Percentiles rank a stretch among this genome's conserved stretches.
Evolutionary conservation across 2,113 vertebrate genomes (phyloP).

Genomic region (Nerophis ophidion): DNA sequence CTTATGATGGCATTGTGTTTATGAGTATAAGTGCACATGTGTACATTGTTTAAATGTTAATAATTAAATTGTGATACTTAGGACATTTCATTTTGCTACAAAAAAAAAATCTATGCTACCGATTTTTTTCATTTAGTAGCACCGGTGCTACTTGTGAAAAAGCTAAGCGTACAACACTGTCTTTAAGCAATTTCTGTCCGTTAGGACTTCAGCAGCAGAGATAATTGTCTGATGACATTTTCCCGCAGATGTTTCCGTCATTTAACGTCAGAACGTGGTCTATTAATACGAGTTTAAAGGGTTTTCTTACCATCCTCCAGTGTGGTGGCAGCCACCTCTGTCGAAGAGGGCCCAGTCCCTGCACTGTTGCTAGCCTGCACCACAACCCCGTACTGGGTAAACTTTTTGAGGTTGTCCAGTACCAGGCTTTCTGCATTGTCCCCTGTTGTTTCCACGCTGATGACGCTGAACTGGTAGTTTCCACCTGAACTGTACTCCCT

Average conservation of each 20-base stretch:
- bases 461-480: conserved; percentile 96
- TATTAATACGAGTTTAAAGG: not conserved
- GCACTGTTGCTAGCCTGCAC: conserved; percentile 96
- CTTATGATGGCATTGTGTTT: too few relatives aligned
- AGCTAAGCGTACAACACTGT: too few relatives aligned
- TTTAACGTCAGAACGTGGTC: not conserved
- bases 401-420: conserved; percentile 94
- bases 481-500: conserved; percentile 92
- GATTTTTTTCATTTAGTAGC: too few relatives aligned
- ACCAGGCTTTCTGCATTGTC: conserved; percentile 91
- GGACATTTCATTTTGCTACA: too few relatives aligned
- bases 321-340: conserved; percentile 92
- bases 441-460: conserved; percentile 91
- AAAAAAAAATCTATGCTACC: too few relatives aligned
- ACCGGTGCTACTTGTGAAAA: too few relatives aligned
- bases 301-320: conserved; percentile 87
- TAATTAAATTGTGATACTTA: too few relatives aligned
- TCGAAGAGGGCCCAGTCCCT: conserved; percentile 93
- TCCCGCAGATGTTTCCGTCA: not conserved
- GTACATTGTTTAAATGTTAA: too few relatives aligned
- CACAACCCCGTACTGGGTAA: conserved; percentile 96
- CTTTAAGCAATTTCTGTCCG: too few relatives aligned
- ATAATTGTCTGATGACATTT: too few relatives aligned
- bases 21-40: too few relatives aligned
- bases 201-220: too few relatives aligned